Evolutionary conservation across 2,113 vertebrate genomes (phyloP).

Genomic region (Trichechus manatus): DNA sequence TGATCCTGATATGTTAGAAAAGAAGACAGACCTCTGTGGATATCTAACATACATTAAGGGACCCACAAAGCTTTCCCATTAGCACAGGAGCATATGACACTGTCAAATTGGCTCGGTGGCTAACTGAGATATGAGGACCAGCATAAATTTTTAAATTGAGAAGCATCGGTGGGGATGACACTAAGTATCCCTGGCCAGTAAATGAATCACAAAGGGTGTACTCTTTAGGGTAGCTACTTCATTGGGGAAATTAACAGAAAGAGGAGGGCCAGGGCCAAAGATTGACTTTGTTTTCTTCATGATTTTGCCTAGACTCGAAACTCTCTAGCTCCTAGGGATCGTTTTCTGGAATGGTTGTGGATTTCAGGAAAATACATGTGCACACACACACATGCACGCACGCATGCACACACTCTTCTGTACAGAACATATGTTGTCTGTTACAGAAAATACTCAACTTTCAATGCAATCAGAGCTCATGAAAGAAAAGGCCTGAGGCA

Average conservation of each 20-base stretch:
- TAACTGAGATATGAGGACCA: rapidly evolving
- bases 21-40: not conserved
- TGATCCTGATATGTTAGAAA: not conserved
- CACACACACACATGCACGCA: rapidly evolving
- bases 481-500: not conserved
- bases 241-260: not conserved
- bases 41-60: rapidly evolving
- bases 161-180: rapidly evolving
- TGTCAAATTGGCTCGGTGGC: not conserved
- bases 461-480: not conserved
- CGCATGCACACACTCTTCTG: not conserved
- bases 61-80: not conserved
- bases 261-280: not conserved
- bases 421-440: not conserved
- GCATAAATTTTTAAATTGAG: too few species aligned
- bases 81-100: rapidly evolving
- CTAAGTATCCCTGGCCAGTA: not conserved
- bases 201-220: rapidly evolving
- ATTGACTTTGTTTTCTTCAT: rapidly evolving
- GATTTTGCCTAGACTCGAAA: not conserved
- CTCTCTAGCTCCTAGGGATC: not conserved
- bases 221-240: rapidly evolving
- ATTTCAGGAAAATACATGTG: not conserved
- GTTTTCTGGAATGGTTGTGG: not conserved
- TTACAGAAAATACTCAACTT: not conserved